These are phyloP conservation scores for Rhagologus leucostigma DNA, from an alignment of 2,113 vertebrate species.

Conservation along the genomic window DNA sequence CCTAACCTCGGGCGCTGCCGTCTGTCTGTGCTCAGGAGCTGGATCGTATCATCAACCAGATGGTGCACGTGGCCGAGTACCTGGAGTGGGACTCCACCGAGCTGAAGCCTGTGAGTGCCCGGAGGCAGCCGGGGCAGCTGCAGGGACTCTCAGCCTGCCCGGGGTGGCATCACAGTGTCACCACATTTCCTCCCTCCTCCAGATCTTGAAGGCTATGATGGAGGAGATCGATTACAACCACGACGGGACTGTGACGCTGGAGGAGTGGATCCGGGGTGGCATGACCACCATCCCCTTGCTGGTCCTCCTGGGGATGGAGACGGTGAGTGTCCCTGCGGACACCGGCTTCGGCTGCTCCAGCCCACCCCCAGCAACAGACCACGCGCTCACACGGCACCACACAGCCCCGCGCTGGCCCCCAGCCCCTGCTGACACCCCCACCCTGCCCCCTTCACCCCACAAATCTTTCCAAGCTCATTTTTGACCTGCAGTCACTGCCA, in stretches of 20 bases:
- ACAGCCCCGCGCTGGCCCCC: background rate
- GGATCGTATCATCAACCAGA: slow-evolving; percentile 92
- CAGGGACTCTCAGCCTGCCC: fast-evolving
- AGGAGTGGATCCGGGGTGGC: slow-evolving; percentile 93
- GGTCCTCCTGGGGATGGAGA: slow-evolving; percentile 92
- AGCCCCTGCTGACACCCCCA: background rate
- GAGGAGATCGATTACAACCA: slow-evolving; percentile 88
- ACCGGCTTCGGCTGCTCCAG: fast-evolving
- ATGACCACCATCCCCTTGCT: slow-evolving; percentile 94
- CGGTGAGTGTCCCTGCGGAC: background rate
- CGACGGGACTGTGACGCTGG: slow-evolving; percentile 87
- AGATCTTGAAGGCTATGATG: slow-evolving; percentile 79
- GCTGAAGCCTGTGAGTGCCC: slow-evolving; percentile 80
- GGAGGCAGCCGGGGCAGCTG: fast-evolving
- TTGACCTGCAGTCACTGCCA: background rate
- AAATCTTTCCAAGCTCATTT: background rate
- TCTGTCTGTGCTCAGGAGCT: slow-evolving; percentile 73
- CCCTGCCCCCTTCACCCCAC: background rate
- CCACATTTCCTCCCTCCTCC: background rate
- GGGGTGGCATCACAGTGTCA: fast-evolving
- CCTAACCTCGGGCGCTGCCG: fast-evolving
- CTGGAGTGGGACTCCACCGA: slow-evolving; percentile 94
- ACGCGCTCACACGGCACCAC: fast-evolving
- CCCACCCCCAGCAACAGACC: background rate
- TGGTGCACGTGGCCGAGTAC: slow-evolving; percentile 94